These are phyloP conservation scores for Habropoda laboriosa DNA, from an alignment of 1,140 invertebrate genomes.

Conservation along the genomic window DNA sequence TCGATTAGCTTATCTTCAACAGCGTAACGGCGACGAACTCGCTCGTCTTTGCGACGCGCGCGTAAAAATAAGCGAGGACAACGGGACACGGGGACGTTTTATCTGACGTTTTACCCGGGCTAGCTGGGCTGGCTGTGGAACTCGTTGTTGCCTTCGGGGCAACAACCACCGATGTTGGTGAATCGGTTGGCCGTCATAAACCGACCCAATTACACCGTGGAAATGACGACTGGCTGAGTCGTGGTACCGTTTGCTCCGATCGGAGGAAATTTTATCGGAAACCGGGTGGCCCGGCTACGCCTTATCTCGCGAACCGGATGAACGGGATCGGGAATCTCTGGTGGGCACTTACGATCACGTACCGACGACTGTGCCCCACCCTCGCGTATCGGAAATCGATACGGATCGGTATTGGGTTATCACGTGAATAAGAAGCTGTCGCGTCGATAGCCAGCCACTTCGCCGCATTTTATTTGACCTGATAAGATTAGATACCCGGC, in stretches of 20 bases:
- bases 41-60: constrained; percentile 32
- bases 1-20: constrained; percentile 68
- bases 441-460: not conserved
- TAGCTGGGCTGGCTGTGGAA: not conserved
- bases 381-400: constrained; percentile 6
- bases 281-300: not conserved
- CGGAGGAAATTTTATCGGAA: not conserved
- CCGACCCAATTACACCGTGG: constrained; percentile 57
- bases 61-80: constrained; percentile 49
- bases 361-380: too few relatives aligned
- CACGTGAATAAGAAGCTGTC: constrained; percentile 15
- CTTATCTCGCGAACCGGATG: constrained; percentile 10
- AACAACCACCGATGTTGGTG: constrained; percentile 35
- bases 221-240: not conserved
- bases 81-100: constrained; percentile 41
- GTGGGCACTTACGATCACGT: not conserved
- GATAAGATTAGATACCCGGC: constrained; percentile 40
- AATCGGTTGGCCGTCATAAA: constrained; percentile 57
- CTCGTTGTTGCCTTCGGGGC: constrained; percentile 23
- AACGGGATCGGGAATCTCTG: constrained; percentile 9
- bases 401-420: constrained; percentile 4
- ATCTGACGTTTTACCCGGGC: constrained; percentile 61
- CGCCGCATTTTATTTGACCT: constrained; percentile 11
- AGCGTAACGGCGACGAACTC: constrained; percentile 48
- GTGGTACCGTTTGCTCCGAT: not conserved